Evolutionary conservation across 2,113 vertebrate species (phyloP), one percentile per base, ranked within the genome.

Genomic region (Arvicanthis niloticus): DNA sequence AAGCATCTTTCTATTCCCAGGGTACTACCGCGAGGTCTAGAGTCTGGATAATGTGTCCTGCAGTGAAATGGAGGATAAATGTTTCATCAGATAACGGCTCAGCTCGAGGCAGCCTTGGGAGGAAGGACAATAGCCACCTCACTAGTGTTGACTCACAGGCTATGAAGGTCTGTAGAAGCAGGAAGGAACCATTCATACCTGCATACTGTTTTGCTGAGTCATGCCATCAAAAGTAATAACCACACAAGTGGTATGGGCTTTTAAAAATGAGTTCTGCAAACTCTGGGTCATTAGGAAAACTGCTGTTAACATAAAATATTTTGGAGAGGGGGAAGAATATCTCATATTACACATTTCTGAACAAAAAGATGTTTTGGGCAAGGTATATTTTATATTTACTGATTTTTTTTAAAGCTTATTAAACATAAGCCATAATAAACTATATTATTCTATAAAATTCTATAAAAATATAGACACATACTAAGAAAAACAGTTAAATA

Each of bases 1-100:
- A 96, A 91, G 90, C 42, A 73, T 91, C 40, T 88, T 93, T 96
- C 80, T 97, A 34, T 86, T 94, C 62, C 40, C 91, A 81, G 42
- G 37, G 73, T 92, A 51, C 58, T 45, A 19, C 89, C 60, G 48
- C 56, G 4, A 86, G 77, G 94, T 72, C 40, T 48, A 81, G 76
- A 95, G 87, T 86, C 85, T 91, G 88, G 93, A 76, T 92, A 88
- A 76, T 67, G 45, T 95, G 65, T 94, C 72, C 58, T 73, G 51
- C 82, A 95, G 0, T 95, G 88, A 93, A 96, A 94, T 86, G 65
- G 21, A 90, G 56, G 68, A 77, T 62, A 90, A 88, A 19, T n/a
- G 73, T 86, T 86, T 90, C 75, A 78, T 76, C 56, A 95, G 76
- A 73, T 78, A 94, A 82, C 48, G 26, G 56, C 88, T 58, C 76